Evolutionary conservation across 2,113 vertebrate species (phyloP).

Genomic region (Gila orcuttii): DNA sequence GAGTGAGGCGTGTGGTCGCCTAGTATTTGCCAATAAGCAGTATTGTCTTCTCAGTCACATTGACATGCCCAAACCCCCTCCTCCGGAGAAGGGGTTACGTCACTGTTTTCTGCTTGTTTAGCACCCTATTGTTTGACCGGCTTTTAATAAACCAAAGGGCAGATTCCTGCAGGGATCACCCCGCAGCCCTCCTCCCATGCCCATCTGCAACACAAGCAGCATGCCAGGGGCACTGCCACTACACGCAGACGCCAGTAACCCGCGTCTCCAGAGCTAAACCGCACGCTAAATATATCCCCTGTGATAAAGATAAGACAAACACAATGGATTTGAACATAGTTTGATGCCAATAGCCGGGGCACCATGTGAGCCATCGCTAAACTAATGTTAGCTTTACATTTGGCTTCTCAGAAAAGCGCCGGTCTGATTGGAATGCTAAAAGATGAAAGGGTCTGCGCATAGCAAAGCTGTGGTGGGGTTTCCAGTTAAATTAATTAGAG

Average conservation of each 20-base stretch:
- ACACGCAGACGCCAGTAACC: conserved; percentile 68
- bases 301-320: conserved; percentile 80
- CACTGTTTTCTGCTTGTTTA: conserved; percentile 64
- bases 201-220: conserved; percentile 63
- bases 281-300: conserved; percentile 84
- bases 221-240: conserved; percentile 71
- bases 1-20: background rate
- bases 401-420: conserved; percentile 65
- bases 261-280: conserved; percentile 72
- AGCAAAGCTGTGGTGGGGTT: conserved; percentile 10
- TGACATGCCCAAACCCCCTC: conserved; percentile 30
- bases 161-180: conserved; percentile 75
- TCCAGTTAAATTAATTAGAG: conserved; percentile 40
- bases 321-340: conserved; percentile 73
- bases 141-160: conserved; percentile 85
- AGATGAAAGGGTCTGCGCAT: conserved; percentile 15
- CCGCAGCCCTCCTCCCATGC: conserved; percentile 47
- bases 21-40: conserved; percentile 25
- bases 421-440: conserved; percentile 43
- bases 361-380: conserved; percentile 68
- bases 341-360: conserved; percentile 73
- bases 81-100: conserved; percentile 56
- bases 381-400: conserved; percentile 72
- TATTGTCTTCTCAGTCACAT: conserved; percentile 24
- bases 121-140: conserved; percentile 76